A percentile compares a stretch with the other conserved stretches of the same genome.
Evolutionary conservation across 2,888 invertebrate species (phyloP).

Genomic region (Drosophila paramelanica): DNA sequence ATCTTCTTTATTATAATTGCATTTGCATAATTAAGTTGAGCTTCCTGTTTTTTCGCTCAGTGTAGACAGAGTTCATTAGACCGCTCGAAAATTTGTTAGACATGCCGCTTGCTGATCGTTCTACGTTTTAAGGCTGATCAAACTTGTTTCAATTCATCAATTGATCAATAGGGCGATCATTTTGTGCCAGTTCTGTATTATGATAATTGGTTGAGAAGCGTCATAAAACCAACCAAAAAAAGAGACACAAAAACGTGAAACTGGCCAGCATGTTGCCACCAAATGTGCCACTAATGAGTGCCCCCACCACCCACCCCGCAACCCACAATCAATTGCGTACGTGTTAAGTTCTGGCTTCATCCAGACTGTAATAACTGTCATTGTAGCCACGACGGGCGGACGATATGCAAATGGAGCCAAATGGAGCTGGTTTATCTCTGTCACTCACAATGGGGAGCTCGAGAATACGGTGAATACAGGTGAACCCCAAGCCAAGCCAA

Average conservation of each 20-base stretch:
- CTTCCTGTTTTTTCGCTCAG: conserved; percentile 14
- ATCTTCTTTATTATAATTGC: neutral
- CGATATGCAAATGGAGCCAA: conserved; percentile 67
- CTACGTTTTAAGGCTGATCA: conserved; percentile 22
- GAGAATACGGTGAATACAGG: conserved; percentile 19
- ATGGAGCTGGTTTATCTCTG: conserved; percentile 42
- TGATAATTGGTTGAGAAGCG: conserved; percentile 64
- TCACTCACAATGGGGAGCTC: conserved; percentile 21
- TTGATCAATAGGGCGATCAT: conserved; percentile 45
- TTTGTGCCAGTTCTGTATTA: conserved; percentile 59
- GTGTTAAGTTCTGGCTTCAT: conserved; percentile 43
- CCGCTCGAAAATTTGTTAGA: conserved; percentile 44
- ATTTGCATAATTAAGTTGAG: neutral
- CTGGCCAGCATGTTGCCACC: conserved; percentile 30
- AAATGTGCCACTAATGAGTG: conserved; percentile 57
- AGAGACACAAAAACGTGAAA: conserved; percentile 64
- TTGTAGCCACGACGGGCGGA: conserved; percentile 37
- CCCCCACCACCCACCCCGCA: neutral
- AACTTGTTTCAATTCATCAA: conserved; percentile 49
- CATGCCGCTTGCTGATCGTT: conserved; percentile 23
- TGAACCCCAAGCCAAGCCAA: conserved; percentile 29
- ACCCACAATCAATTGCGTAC: conserved; percentile 35
- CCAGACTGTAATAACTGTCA: conserved; percentile 44
- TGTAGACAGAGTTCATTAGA: conserved; percentile 53
- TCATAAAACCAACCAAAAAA: conserved; percentile 46